A percentile compares a stretch with the other conserved stretches of the same genome.
phyloP scores from a whole-genome alignment of 2,113 vertebrate species.

The Actenoides lindsayi region DNA sequence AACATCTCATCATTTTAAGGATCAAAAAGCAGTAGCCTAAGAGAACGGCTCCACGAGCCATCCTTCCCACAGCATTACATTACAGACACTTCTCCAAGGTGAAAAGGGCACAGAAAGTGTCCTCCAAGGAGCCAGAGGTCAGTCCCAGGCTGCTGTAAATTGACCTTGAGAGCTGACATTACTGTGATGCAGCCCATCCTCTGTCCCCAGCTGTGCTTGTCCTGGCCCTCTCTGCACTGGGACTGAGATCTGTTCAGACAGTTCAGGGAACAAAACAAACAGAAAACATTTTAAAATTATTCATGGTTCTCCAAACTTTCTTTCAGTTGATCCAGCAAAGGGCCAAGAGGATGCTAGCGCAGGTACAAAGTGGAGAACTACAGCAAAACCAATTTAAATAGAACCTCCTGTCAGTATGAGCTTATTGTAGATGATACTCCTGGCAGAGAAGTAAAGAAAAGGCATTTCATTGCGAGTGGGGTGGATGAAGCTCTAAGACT shows the following conservation, averaged over 20 bases:
- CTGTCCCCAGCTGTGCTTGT: not conserved
- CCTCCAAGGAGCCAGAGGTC: not conserved
- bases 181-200: not conserved
- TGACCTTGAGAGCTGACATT: not conserved
- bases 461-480: not conserved
- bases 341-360: not conserved
- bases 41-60: not conserved
- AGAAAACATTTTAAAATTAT: not conserved
- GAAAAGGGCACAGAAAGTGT: not conserved
- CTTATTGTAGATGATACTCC: not conserved
- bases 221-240: not conserved
- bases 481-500: not conserved
- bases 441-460: not conserved
- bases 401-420: not conserved
- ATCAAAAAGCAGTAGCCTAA: not conserved
- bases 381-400: not conserved
- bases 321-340: not conserved
- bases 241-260: not conserved
- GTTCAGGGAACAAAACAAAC: not conserved
- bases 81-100: not conserved
- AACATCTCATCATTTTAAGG: not conserved
- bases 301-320: not conserved
- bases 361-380: not conserved
- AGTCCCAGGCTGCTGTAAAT: not conserved
- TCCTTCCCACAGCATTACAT: not conserved